Evolutionary conservation across 2,797 vertebrate species (phyloP).

Genomic region (Podarcis lilfordi): DNA sequence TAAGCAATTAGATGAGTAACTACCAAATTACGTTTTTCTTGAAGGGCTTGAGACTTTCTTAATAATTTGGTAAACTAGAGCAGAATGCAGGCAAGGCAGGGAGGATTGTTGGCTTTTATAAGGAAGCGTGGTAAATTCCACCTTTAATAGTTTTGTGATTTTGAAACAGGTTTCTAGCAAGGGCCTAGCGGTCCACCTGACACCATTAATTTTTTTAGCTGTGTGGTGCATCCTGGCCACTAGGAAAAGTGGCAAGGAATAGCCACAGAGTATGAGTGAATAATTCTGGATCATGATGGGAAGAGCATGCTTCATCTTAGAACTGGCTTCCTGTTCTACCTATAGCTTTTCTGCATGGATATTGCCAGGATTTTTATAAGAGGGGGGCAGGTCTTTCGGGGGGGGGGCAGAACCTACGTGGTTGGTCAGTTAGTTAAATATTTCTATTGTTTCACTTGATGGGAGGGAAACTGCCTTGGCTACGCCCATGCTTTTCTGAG

Average conservation of each 20-base stretch:
- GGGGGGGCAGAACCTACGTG: too few relatives aligned
- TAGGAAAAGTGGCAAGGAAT: not conserved
- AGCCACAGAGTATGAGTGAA: not conserved
- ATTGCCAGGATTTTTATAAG: too few relatives aligned
- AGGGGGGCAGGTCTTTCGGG: too few relatives aligned
- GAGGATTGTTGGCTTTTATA: not conserved
- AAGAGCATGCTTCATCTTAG: not conserved
- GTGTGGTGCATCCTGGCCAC: not conserved
- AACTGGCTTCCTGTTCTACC: not conserved
- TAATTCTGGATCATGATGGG: not conserved
- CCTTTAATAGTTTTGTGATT: not conserved
- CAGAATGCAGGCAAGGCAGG: not conserved
- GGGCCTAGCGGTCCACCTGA: not conserved
- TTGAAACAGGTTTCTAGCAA: not conserved
- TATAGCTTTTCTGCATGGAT: not conserved
- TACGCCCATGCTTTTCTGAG: too few relatives aligned
- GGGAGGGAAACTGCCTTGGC: too few relatives aligned
- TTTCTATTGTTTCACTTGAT: too few relatives aligned
- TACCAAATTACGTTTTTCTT: not conserved
- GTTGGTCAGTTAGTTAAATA: too few relatives aligned
- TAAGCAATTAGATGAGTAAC: not conserved
- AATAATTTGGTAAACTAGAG: not conserved
- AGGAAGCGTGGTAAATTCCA: not conserved
- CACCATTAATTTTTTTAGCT: not conserved
- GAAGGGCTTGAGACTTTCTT: not conserved